Evolutionary conservation across 1,140 invertebrate species (phyloP).

Genomic region (Gryllus bimaculatus): DNA sequence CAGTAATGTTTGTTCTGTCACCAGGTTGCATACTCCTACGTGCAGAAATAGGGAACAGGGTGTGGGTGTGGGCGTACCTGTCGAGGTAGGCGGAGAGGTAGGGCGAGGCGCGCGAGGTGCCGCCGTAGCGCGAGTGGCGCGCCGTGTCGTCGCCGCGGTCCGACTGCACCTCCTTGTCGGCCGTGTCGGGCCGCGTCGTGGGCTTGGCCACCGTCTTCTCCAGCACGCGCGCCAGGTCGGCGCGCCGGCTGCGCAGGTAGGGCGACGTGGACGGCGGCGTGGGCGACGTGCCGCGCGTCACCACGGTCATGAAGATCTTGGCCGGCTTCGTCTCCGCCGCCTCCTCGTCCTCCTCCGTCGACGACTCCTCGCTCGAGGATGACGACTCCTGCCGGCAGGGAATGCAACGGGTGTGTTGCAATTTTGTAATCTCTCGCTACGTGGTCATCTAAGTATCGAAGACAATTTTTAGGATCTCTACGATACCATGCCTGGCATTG

Average conservation of each 20-base stretch:
- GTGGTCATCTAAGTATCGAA: too few species aligned
- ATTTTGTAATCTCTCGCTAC: too few species aligned
- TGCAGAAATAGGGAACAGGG: too few species aligned
- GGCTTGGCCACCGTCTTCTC: conserved; percentile 52
- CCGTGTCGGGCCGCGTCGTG: conserved; percentile 41
- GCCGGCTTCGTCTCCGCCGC: conserved; percentile 19
- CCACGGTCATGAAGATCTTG: conserved; percentile 40
- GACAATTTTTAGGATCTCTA: too few species aligned
- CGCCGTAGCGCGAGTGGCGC: conserved; percentile 42
- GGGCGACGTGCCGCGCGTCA: conserved; percentile 65
- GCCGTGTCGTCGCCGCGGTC: conserved; percentile 53
- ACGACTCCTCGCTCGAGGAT: too few species aligned
- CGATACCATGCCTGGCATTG: too few species aligned
- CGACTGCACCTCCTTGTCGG: conserved; percentile 57
- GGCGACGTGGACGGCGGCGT: conserved; percentile 53
- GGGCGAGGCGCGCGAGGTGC: conserved; percentile 51
- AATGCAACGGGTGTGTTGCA: too few species aligned
- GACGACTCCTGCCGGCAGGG: too few species aligned
- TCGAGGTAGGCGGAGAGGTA: conserved; percentile 54
- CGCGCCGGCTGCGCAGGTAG: conserved; percentile 50
- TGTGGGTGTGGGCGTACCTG: conserved; percentile 31
- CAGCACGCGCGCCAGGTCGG: conserved; percentile 57
- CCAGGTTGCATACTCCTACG: too few species aligned
- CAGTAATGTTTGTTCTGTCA: too few species aligned
- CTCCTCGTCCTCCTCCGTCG: conserved; percentile 10